phyloP scores from a whole-genome alignment of 2,797 vertebrate species.

The Siniperca undulata region DNA sequence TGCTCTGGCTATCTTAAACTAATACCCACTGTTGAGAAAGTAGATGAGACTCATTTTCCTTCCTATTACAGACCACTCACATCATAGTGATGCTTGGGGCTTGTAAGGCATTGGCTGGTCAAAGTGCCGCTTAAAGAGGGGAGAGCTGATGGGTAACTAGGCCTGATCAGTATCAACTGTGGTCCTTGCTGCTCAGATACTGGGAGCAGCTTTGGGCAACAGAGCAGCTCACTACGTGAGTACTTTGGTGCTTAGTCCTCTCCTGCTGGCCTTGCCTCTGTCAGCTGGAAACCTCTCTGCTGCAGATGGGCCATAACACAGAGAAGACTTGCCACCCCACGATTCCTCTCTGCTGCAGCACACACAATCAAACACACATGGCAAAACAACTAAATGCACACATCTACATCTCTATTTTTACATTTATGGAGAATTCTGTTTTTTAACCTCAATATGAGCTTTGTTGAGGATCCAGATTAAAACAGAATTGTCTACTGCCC shows the following conservation, averaged over 20 bases:
- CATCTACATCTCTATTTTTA: background rate
- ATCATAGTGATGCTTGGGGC: slow-evolving; percentile 49
- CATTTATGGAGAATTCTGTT: background rate
- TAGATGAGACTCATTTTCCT: slow-evolving; percentile 57
- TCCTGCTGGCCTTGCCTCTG: slow-evolving; percentile 25
- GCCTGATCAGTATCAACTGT: slow-evolving; percentile 45
- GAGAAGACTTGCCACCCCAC: slow-evolving; percentile 6
- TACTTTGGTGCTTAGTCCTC: slow-evolving; percentile 26
- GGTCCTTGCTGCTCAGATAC: slow-evolving; percentile 31
- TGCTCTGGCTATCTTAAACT: slow-evolving; percentile 60
- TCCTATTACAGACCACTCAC: slow-evolving; percentile 52
- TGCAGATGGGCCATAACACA: slow-evolving; percentile 25
- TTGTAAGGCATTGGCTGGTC: slow-evolving; percentile 45
- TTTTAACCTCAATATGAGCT: background rate
- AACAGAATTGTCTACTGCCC: background rate
- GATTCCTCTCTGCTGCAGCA: slow-evolving; percentile 9
- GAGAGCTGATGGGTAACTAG: slow-evolving; percentile 47
- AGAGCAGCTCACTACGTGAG: slow-evolving; percentile 7
- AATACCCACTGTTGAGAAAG: slow-evolving; percentile 52
- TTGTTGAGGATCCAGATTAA: background rate
- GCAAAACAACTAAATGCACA: background rate
- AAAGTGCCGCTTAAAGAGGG: slow-evolving; percentile 54
- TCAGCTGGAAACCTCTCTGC: slow-evolving; percentile 28
- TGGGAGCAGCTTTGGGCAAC: slow-evolving; percentile 14
- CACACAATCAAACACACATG: background rate